Evolutionary conservation across 2,113 vertebrate species (phyloP).

Genomic region (Nycticorax nycticorax): DNA sequence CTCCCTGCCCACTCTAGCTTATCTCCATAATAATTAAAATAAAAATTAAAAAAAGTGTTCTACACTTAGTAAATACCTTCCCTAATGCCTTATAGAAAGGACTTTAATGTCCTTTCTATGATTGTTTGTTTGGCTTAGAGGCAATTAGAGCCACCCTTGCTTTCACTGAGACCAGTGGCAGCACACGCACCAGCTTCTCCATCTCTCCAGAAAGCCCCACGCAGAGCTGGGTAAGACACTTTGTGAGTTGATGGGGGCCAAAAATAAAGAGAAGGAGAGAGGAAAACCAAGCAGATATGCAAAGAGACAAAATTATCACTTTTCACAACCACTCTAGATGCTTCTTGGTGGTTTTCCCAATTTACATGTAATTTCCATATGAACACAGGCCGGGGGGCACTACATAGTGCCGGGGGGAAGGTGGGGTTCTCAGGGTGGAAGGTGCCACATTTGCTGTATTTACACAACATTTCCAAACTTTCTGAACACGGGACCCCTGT

Average conservation of each 20-base stretch:
- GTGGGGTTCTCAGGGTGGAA: neutral
- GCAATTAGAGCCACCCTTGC: neutral
- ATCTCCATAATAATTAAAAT: neutral
- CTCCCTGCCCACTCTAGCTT: neutral
- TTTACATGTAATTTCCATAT: neutral
- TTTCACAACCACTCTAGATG: neutral
- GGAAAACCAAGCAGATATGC: neutral
- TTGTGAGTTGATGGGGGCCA: neutral
- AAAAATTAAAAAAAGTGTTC: neutral
- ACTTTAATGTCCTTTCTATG: neutral
- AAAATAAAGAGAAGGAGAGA: neutral
- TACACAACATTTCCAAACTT: neutral
- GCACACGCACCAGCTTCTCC: neutral
- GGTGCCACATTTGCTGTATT: neutral
- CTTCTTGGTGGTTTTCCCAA: neutral
- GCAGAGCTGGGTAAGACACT: neutral
- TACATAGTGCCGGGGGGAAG: accelerated
- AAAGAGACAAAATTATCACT: neutral
- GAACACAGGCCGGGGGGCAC: neutral
- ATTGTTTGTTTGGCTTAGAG: neutral
- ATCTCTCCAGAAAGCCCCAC: neutral
- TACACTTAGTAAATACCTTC: neutral
- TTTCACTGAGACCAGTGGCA: neutral
- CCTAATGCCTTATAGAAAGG: neutral
- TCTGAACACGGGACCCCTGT: neutral